These are phyloP conservation scores for Sebastolobus altivelis DNA, from an alignment of 2,797 vertebrate genomes.

Conservation along the genomic window DNA sequence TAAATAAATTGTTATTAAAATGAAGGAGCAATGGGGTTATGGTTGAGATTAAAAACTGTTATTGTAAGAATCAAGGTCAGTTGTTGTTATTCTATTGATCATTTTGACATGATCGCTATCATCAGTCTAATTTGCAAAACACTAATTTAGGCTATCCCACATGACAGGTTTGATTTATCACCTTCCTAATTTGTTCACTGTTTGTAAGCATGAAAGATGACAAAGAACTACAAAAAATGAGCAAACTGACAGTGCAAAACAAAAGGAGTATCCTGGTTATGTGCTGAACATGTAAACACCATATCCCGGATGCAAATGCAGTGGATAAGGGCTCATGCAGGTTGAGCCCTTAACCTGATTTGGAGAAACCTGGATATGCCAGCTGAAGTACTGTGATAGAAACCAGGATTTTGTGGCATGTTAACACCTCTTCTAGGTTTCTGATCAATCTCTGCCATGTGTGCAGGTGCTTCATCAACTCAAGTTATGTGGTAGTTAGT, in stretches of 20 bases:
- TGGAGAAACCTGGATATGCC: neutral
- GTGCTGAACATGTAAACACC: neutral
- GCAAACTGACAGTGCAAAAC: neutral
- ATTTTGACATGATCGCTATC: slow-evolving; percentile 3
- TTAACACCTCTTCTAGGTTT: neutral
- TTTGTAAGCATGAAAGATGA: slow-evolving; percentile 14
- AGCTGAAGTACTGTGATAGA: neutral
- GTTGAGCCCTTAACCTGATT: neutral
- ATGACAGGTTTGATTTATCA: slow-evolving; percentile 25
- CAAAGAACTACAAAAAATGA: neutral
- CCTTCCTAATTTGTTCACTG: neutral
- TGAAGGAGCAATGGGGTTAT: neutral
- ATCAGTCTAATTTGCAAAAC: slow-evolving; percentile 22
- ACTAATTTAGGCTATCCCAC: slow-evolving; percentile 11
- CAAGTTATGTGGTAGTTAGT: neutral
- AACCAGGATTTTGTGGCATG: neutral
- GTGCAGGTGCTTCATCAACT: neutral
- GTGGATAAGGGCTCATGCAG: too few relatives aligned
- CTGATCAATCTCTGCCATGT: neutral
- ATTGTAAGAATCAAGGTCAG: neutral
- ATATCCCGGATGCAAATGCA: neutral
- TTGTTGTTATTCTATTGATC: neutral
- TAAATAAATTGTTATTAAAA: neutral
- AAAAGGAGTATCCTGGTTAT: neutral
- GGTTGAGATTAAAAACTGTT: neutral